Conservation (phyloP, 2,797 vertebrate species). For the Hafferia zeledoni region DNA sequence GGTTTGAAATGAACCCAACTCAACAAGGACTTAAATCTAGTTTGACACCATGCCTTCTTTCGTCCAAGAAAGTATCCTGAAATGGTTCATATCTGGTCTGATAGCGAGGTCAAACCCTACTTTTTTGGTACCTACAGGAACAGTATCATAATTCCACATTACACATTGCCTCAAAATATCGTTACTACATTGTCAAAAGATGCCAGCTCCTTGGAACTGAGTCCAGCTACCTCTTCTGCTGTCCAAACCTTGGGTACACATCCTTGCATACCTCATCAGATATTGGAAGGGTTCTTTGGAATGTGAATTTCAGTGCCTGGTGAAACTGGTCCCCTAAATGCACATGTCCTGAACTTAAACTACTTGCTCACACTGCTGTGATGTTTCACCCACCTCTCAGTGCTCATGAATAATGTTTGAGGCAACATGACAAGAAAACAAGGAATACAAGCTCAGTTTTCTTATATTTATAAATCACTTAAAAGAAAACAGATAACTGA, state of each 20-base stretch:
- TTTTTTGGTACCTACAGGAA: neutral
- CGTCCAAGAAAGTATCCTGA: neutral
- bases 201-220: neutral
- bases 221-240: neutral
- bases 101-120: neutral
- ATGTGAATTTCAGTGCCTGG: neutral
- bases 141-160: neutral
- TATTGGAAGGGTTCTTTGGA: neutral
- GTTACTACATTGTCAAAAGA: neutral
- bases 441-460: neutral
- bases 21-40: neutral
- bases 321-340: neutral
- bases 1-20: neutral
- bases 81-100: neutral
- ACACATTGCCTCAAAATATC: neutral
- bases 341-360: neutral
- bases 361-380: neutral
- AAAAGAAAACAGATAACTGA: neutral
- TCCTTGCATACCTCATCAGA: neutral
- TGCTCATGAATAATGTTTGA: neutral
- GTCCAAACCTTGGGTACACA: neutral
- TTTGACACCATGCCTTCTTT: neutral
- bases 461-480: neutral
- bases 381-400: neutral
- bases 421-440: neutral